These are phyloP conservation scores for Diplodus sargus DNA, from an alignment of 2,797 vertebrate species.

Conservation along the genomic window DNA sequence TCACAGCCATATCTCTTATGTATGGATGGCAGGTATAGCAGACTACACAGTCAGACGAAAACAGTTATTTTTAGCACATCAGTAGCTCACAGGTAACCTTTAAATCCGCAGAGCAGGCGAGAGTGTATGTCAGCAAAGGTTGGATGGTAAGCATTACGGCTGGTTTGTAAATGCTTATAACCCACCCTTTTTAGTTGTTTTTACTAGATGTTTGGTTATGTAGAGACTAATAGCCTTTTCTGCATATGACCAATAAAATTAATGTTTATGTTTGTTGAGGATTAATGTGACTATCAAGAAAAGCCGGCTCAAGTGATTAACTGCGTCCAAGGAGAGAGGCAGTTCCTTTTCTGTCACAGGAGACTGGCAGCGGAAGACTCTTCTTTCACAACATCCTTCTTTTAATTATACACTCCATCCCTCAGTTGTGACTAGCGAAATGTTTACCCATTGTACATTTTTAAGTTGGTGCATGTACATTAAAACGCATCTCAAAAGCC, in stretches of 20 bases:
- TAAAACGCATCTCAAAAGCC: not conserved
- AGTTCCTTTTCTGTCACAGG: not conserved
- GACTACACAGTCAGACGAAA: not conserved
- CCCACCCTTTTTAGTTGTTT: not conserved
- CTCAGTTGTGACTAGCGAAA: not conserved
- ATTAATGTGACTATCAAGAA: conserved; percentile 10
- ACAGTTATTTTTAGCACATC: conserved; percentile 32
- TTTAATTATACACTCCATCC: not conserved
- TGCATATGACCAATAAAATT: not conserved
- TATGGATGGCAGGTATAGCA: conserved; percentile 9
- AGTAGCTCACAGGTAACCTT: conserved; percentile 30
- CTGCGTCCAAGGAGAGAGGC: not conserved
- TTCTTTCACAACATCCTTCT: not conserved
- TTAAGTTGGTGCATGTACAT: not conserved
- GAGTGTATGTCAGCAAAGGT: not conserved
- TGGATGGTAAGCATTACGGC: not conserved
- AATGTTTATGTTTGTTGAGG: not conserved
- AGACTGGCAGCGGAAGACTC: not conserved
- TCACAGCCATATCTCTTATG: not conserved
- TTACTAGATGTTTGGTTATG: not conserved
- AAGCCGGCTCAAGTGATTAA: not conserved
- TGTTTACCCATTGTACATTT: not conserved
- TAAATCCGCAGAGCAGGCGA: conserved; percentile 25
- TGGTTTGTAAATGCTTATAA: not conserved
- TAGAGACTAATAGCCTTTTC: not conserved